Evolutionary conservation across 2,797 vertebrate species (phyloP), one percentile per base, ranked within the genome.

Genomic region (Forpus xanthops): DNA sequence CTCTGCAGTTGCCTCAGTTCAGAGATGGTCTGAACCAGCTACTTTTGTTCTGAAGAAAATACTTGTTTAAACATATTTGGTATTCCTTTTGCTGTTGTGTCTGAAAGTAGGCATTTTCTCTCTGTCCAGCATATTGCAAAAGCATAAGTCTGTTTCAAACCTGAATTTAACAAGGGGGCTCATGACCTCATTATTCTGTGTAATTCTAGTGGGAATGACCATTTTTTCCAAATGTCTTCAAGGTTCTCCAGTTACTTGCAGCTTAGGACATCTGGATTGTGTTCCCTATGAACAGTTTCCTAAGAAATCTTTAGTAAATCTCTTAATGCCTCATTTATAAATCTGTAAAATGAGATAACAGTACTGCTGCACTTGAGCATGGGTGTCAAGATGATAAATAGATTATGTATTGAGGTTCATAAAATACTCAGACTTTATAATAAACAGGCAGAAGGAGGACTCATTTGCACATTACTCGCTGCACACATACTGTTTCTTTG

Each of bases 91-190:
- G 78, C 77, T 55, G 1, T 82, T 96, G 66, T 80, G 65, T 90
- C 89, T 89, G 91, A 68, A 94, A 90, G 27, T 67, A 94, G 39
- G n/a, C 79, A 65, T 39, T 83, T 86, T 83, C 58, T 91, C 66
- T 92, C 65, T 96, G 83, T 83, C 64, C 83, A 70, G 33, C 64
- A 35, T 66, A 17, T 85, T 95, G 73, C 15, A 49, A 90, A 95
- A 96, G 85, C 49, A 15, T 52, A n/a, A 35, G 24, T n/a, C 47
- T 75, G 10, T 84, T 93, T 42, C 73, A 53, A 80, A 10, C 30
- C 64, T 12, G 8, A 85, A 6, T 44, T 16, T 49, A 68, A 55
- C 12, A 50, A 74, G 14, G 73, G 27, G 19, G 16, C 28, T 83
- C 45, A 74, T 85, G 44, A 67, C 33, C 61, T 89, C 52, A 53